Evolutionary conservation across 2,797 vertebrate species (phyloP).

Genomic region (Loris lydekkerianus): DNA sequence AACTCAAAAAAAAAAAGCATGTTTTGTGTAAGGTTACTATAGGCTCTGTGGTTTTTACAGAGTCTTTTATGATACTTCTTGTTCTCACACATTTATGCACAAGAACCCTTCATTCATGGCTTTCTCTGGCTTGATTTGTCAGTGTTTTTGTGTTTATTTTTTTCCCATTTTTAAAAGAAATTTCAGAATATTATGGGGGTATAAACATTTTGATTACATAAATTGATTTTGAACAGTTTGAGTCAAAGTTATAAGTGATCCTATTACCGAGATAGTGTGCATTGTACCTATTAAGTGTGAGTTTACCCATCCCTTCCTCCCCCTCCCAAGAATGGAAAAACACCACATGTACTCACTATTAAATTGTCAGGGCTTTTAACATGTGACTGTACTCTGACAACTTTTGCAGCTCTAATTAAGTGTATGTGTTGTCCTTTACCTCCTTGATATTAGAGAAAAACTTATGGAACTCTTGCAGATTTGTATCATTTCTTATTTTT

Average conservation of each 20-base stretch:
- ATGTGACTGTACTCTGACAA: not conserved
- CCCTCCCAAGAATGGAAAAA: too few relatives aligned
- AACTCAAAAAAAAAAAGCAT: not conserved
- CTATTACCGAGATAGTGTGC: too few relatives aligned
- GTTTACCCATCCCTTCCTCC: too few relatives aligned
- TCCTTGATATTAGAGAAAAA: not conserved
- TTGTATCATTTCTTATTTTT: slow-evolving; percentile 47
- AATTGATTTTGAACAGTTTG: too few relatives aligned
- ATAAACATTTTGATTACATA: too few relatives aligned
- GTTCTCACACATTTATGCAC: not conserved
- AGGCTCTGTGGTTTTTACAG: not conserved
- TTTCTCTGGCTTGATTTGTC: not conserved
- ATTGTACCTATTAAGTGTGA: too few relatives aligned
- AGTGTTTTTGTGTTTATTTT: not conserved
- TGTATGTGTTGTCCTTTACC: not conserved
- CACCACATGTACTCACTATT: too few relatives aligned
- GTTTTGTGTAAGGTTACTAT: not conserved
- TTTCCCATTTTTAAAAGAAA: too few relatives aligned
- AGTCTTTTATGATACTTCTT: not conserved
- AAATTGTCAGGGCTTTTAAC: too few relatives aligned
- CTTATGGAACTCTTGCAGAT: not conserved
- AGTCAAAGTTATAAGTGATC: too few relatives aligned
- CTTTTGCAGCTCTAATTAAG: not conserved
- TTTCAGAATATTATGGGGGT: too few relatives aligned
- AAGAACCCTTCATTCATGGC: not conserved